Percentiles rank a stretch among this genome's conserved stretches.
phyloP scores from a whole-genome alignment of 2,113 vertebrate species.

The Pseudorhombus dupliciocellatus region DNA sequence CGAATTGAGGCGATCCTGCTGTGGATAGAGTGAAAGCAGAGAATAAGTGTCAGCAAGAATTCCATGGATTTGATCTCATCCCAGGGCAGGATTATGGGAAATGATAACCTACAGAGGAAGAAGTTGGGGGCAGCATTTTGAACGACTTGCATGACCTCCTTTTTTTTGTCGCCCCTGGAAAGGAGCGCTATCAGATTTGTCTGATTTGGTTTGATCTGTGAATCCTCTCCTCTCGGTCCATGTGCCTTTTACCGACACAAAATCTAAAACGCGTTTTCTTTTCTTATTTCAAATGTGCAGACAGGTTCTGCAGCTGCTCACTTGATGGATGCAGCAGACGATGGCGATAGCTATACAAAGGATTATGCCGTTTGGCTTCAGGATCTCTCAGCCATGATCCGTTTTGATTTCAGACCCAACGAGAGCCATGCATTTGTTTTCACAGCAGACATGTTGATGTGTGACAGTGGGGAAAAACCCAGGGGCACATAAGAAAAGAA shows the following conservation, averaged over 20 bases:
- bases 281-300: constrained; percentile 44
- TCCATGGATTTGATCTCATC: constrained; percentile 23
- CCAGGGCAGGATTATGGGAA: constrained; percentile 34
- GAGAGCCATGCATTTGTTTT: background rate
- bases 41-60: constrained; percentile 21
- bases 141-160: constrained; percentile 26
- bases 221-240: constrained; percentile 47
- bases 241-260: constrained; percentile 70
- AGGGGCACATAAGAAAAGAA: background rate
- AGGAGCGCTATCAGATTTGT: constrained; percentile 27
- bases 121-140: constrained; percentile 1
- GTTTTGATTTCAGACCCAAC: constrained; percentile 25
- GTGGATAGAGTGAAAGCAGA: constrained; percentile 27
- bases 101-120: constrained; percentile 19
- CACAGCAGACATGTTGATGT: background rate
- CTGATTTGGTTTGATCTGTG: constrained; percentile 37
- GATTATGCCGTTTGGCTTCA: constrained; percentile 19
- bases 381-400: constrained; percentile 26
- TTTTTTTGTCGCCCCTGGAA: constrained; percentile 21
- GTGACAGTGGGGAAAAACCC: background rate
- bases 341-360: constrained; percentile 9
- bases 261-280: constrained; percentile 14
- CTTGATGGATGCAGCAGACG: constrained; percentile 3
- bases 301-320: constrained; percentile 53
- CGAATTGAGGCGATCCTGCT: constrained; percentile 66